phyloP scores from a whole-genome alignment of 2,113 vertebrate species.

The Hystrix brachyura region DNA sequence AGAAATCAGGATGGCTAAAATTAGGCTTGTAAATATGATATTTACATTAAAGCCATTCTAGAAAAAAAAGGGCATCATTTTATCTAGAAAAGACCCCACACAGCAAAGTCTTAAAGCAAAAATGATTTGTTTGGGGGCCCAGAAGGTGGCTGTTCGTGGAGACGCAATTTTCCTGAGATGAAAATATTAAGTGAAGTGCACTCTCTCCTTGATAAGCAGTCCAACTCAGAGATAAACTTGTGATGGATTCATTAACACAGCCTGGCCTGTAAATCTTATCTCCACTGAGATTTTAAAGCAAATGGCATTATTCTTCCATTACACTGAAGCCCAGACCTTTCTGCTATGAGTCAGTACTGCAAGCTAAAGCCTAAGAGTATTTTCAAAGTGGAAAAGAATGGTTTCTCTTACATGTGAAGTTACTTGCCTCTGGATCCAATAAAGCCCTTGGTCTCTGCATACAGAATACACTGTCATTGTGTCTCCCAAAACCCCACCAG shows the following conservation, averaged over 20 bases:
- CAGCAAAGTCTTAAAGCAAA: constrained; percentile 31
- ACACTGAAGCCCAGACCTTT: background rate
- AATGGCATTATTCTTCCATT: constrained; percentile 67
- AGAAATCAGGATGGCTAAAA: constrained; percentile 58
- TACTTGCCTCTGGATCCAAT: background rate
- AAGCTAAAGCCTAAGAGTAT: background rate
- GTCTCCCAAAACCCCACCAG: background rate
- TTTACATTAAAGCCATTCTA: background rate
- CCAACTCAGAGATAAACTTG: background rate
- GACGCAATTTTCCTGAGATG: constrained; percentile 61
- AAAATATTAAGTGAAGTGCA: constrained; percentile 53
- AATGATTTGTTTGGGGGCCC: background rate
- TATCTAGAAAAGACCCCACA: background rate
- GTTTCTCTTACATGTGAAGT: background rate
- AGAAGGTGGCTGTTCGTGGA: background rate
- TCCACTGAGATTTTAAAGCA: constrained; percentile 62
- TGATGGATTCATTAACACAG: constrained; percentile 46
- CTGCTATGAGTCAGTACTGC: constrained; percentile 19
- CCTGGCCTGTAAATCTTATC: background rate
- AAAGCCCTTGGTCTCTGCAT: background rate
- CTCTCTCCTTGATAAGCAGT: background rate
- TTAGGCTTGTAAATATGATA: background rate
- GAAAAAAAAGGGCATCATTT: constrained; percentile 41
- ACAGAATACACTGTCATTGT: background rate
- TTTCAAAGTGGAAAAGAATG: background rate